Percentiles rank a stretch among this genome's conserved stretches.
phyloP scores from a whole-genome alignment of 2,888 invertebrate genomes.

The Tricholauxania praeusta region DNA sequence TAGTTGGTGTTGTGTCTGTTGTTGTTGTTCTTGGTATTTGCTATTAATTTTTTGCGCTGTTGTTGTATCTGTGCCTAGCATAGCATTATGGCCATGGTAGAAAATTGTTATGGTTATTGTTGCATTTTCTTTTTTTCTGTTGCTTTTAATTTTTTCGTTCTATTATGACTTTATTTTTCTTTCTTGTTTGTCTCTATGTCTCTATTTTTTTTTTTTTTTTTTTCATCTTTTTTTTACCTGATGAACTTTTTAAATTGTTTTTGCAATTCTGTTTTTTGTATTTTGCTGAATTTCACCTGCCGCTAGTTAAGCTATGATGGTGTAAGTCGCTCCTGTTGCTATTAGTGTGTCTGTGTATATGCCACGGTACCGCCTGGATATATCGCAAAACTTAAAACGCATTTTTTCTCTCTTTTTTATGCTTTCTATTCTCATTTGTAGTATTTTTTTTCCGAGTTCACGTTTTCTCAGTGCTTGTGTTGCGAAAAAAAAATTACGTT shows the following conservation, averaged over 20 bases:
- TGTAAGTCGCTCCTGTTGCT: too few relatives aligned
- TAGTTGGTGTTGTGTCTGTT: not conserved
- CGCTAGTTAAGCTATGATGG: too few relatives aligned
- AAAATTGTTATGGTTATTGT: constrained; percentile 44
- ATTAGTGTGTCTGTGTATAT: too few relatives aligned
- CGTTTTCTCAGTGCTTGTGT: too few relatives aligned
- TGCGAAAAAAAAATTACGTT: too few relatives aligned
- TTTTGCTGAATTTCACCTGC: not conserved
- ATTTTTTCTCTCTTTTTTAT: too few relatives aligned
- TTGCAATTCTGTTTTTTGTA: constrained; percentile 6
- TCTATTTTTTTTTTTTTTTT: not conserved
- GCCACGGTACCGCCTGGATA: too few relatives aligned
- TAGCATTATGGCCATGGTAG: constrained; percentile 40
- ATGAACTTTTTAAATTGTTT: not conserved
- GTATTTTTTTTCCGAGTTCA: too few relatives aligned
- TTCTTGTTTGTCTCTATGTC: not conserved
- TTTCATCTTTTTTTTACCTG: not conserved
- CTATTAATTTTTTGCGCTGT: not conserved
- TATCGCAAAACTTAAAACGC: too few relatives aligned
- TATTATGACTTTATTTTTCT: not conserved
- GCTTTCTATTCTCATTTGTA: too few relatives aligned
- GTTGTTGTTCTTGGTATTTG: not conserved
- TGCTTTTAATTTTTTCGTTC: not conserved
- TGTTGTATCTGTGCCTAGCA: not conserved
- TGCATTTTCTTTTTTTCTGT: constrained; percentile 16